These are phyloP conservation scores for Nesogale talazaci DNA, from an alignment of 2,113 vertebrate species.

Conservation along the genomic window DNA sequence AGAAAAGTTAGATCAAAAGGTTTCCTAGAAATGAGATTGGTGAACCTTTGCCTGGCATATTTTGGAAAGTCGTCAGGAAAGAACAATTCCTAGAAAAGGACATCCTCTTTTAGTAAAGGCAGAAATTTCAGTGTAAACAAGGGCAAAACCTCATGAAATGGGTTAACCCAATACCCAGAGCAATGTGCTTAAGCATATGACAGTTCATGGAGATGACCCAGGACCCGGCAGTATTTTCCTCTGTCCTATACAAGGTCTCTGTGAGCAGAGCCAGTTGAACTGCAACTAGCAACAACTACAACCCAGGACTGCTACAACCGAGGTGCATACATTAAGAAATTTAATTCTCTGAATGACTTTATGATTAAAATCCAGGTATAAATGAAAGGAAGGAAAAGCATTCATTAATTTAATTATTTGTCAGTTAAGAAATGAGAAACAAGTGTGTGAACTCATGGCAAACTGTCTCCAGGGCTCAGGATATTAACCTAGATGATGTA, in stretches of 20 bases:
- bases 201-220: too few species aligned
- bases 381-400: neutral
- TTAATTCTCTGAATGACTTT: neutral
- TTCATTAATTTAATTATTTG: neutral
- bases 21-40: neutral
- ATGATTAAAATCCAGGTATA: neutral
- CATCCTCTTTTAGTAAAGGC: neutral
- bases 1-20: neutral
- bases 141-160: neutral
- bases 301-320: neutral
- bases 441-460: neutral
- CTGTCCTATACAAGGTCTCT: neutral
- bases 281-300: neutral
- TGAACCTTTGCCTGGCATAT: neutral
- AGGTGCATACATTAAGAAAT: neutral
- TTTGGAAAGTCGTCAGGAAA: too few species aligned
- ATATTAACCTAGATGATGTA: neutral
- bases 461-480: neutral
- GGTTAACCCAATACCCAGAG: neutral
- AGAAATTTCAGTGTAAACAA: neutral
- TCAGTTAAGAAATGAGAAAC: neutral
- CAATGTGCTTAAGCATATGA: neutral
- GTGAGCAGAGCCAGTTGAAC: neutral
- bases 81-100: neutral
- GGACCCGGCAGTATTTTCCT: neutral